Conservation (phyloP, 2,113 vertebrate genomes). For the Pterophyllum scalare region DNA sequence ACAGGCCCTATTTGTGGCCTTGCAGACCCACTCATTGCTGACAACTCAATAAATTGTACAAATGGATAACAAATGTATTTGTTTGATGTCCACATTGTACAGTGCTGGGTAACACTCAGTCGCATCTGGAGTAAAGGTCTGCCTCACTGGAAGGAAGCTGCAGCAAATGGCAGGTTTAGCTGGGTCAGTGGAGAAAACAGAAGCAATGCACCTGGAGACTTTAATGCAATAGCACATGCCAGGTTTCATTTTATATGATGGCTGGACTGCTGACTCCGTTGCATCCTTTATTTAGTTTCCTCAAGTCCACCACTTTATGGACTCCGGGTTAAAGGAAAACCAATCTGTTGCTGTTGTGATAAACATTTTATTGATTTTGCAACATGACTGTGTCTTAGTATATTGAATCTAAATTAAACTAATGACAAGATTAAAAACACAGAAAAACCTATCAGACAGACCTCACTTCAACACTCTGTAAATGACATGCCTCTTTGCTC, state of each 20-base stretch:
- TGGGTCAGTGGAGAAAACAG: slow-evolving; percentile 22
- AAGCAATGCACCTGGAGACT: slow-evolving; percentile 15
- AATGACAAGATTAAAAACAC: background rate
- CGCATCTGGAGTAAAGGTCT: slow-evolving; percentile 38
- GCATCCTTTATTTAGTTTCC: background rate
- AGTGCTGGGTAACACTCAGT: slow-evolving; percentile 35
- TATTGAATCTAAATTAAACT: background rate
- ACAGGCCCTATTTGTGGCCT: slow-evolving; percentile 62
- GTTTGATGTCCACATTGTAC: slow-evolving; percentile 50
- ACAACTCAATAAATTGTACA: slow-evolving; percentile 79
- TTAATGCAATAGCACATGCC: slow-evolving; percentile 25
- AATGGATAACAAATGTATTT: slow-evolving; percentile 77
- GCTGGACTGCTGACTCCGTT: background rate
- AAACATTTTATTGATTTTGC: background rate
- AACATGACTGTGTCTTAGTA: background rate
- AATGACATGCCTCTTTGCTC: background rate
- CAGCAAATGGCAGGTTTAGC: slow-evolving; percentile 13
- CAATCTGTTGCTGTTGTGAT: background rate
- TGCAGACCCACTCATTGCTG: slow-evolving; percentile 53
- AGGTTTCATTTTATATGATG: slow-evolving; percentile 27
- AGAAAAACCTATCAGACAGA: background rate
- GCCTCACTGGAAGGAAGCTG: slow-evolving; percentile 7
- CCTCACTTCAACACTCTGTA: background rate
- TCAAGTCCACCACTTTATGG: background rate
- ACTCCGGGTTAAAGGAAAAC: background rate